A percentile compares a stretch with the other conserved stretches of the same genome.
These are phyloP conservation scores for Motacilla alba DNA, from an alignment of 2,113 vertebrate species.

Conservation along the genomic window DNA sequence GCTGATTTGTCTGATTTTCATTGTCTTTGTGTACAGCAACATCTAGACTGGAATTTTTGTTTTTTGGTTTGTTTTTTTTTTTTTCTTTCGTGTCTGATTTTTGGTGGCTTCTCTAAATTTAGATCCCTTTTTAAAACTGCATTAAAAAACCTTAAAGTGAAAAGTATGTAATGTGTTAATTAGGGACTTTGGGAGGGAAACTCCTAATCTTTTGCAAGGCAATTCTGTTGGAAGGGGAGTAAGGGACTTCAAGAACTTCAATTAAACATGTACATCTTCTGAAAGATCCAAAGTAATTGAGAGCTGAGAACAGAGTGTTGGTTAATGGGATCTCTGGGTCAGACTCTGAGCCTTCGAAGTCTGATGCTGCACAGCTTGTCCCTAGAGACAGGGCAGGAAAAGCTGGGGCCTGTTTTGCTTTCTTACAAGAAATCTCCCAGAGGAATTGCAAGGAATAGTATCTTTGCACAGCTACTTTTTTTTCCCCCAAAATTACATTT, in stretches of 20 bases:
- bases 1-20: background rate
- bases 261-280: background rate
- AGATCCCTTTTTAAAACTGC: background rate
- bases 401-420: background rate
- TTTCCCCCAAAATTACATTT: background rate
- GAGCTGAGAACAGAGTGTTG: background rate
- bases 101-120: background rate
- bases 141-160: background rate
- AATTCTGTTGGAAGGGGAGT: background rate
- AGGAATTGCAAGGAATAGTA: background rate
- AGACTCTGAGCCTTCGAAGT: background rate
- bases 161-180: background rate
- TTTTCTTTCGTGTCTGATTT: background rate
- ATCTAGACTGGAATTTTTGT: background rate
- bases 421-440: background rate
- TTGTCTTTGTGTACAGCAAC: background rate
- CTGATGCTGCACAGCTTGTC: background rate
- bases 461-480: background rate
- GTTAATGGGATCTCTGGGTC: background rate
- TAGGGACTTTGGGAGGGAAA: background rate
- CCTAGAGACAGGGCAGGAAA: background rate
- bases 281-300: background rate
- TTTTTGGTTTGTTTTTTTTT: too few species aligned
- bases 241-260: background rate
- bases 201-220: background rate